Conservation (phyloP, 1,140 invertebrate species). For the Cephus cinctus region DNA sequence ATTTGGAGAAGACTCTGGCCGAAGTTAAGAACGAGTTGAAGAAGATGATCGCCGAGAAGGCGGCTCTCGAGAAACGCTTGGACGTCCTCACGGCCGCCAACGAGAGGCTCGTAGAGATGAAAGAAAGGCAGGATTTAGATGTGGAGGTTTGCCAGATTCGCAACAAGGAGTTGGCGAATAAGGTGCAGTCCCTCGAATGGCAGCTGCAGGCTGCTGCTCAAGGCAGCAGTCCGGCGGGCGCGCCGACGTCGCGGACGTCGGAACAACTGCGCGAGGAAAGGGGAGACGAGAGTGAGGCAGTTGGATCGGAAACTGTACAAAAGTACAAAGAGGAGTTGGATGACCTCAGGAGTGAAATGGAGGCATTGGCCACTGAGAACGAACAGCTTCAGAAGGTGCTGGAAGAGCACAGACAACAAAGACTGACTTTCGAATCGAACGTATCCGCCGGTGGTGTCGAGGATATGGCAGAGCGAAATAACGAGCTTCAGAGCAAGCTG, state of each 20-base stretch:
- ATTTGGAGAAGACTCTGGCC: conserved; percentile 64
- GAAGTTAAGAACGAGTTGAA: conserved; percentile 60
- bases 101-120: conserved; percentile 73
- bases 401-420: conserved; percentile 56
- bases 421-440: conserved; percentile 33
- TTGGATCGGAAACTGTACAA: conserved; percentile 20
- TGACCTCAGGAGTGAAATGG: conserved; percentile 57
- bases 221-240: conserved; percentile 5
- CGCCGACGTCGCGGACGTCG: conserved; percentile 1
- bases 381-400: conserved; percentile 69
- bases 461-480: conserved; percentile 23
- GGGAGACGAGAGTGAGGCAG: neutral
- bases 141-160: conserved; percentile 67
- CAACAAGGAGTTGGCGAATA: conserved; percentile 64
- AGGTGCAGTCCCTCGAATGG: conserved; percentile 59
- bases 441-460: conserved; percentile 26
- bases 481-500: conserved; percentile 25
- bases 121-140: conserved; percentile 73
- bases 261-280: neutral
- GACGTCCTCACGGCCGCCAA: conserved; percentile 76
- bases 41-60: conserved; percentile 65
- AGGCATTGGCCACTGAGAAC: conserved; percentile 67
- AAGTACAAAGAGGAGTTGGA: conserved; percentile 46
- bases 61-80: conserved; percentile 66
- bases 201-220: neutral